These are phyloP conservation scores for Catharus bicknelli DNA, from an alignment of 2,113 vertebrate species.

Conservation along the genomic window DNA sequence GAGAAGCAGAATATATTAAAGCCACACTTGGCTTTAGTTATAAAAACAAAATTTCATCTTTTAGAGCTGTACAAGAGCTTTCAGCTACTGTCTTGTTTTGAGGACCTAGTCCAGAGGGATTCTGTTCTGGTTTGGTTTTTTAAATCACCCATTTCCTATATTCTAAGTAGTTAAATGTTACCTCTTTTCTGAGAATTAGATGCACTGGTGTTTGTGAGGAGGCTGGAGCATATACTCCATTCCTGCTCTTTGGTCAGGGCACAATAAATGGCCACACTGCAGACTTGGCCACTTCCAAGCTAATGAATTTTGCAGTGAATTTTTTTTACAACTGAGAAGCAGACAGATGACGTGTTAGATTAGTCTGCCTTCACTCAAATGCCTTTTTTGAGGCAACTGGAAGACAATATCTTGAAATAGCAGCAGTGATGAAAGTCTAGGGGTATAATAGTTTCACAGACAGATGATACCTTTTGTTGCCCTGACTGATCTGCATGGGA, in stretches of 20 bases:
- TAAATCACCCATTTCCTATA: neutral
- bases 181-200: neutral
- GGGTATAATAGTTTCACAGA: constrained; percentile 28
- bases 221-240: neutral
- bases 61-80: neutral
- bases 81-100: neutral
- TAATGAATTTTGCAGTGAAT: neutral
- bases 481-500: constrained; percentile 34
- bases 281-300: neutral
- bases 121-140: neutral
- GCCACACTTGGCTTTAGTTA: neutral
- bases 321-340: neutral
- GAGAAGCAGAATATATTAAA: neutral
- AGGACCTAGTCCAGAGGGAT: neutral
- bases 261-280: neutral
- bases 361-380: neutral
- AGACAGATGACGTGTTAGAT: neutral
- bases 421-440: constrained; percentile 13
- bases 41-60: neutral
- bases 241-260: neutral
- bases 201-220: neutral
- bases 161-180: neutral
- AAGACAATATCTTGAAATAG: constrained; percentile 7
- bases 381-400: neutral
- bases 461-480: constrained; percentile 24